These are phyloP conservation scores for Thera obeliscata DNA, from an alignment of 2,888 invertebrate genomes.

Conservation along the genomic window DNA sequence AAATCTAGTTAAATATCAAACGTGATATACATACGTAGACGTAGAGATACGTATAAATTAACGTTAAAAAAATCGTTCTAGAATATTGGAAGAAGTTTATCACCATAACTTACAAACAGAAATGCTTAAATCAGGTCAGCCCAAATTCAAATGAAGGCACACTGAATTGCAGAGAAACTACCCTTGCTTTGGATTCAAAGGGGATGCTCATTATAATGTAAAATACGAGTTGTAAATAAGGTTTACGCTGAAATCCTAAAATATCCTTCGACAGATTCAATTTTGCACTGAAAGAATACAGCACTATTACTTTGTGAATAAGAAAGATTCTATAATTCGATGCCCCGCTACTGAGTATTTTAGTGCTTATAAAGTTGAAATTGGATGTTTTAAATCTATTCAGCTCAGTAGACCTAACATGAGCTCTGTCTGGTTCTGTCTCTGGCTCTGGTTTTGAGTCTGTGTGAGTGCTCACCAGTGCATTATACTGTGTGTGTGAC, in stretches of 20 bases:
- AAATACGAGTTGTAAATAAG: conserved; percentile 50
- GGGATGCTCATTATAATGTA: conserved; percentile 54
- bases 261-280: conserved; percentile 40
- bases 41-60: too few species aligned
- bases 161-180: conserved; percentile 43
- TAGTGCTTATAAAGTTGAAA: neutral
- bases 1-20: too few species aligned
- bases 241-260: conserved; percentile 39
- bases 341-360: neutral
- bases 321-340: conserved; percentile 11
- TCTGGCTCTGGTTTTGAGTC: too few species aligned
- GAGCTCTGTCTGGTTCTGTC: too few species aligned
- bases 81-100: neutral
- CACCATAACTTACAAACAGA: conserved; percentile 12
- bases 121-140: conserved; percentile 47
- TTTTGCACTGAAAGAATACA: conserved; percentile 34
- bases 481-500: too few species aligned
- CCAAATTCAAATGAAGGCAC: conserved; percentile 49
- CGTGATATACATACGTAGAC: too few species aligned
- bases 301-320: conserved; percentile 23
- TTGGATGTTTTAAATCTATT: neutral
- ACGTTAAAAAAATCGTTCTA: neutral
- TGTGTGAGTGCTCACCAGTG: too few species aligned
- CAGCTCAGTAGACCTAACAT: too few species aligned
- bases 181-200: conserved; percentile 47